Evolutionary conservation across 30 jellyfish, hydroid and myxozoan genomes (phyloP).

Genomic region (Clytia hemisphaerica): DNA sequence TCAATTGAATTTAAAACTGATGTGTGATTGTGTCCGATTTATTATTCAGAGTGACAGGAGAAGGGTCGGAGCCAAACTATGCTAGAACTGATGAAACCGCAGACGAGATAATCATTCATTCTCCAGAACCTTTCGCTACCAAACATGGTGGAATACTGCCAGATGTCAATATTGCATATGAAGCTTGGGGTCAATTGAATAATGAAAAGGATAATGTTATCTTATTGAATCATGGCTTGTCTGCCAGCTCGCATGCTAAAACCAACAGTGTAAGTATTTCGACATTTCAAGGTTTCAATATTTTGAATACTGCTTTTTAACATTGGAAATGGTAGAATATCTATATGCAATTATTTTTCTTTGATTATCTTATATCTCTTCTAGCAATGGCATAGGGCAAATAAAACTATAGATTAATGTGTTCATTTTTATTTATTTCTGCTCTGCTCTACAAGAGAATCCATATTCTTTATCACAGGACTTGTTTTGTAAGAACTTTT

Average conservation of each 20-base stretch:
- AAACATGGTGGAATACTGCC: conserved; percentile 62
- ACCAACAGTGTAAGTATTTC: conserved; percentile 48
- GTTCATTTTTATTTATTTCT: no score
- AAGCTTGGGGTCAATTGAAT: conserved; percentile 77
- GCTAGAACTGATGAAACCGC: conserved; percentile 17
- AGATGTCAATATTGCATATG: conserved; percentile 52
- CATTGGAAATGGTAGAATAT: no score
- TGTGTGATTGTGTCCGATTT: neutral
- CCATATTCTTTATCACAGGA: no score
- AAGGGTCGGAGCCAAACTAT: conserved; percentile 66
- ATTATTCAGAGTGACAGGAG: neutral
- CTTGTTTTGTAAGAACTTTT: no score
- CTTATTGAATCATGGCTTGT: conserved; percentile 54
- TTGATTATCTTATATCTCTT: no score
- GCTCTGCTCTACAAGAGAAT: no score
- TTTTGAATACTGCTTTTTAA: no score
- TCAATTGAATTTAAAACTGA: neutral
- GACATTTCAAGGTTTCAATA: neutral
- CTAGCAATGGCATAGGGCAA: no score
- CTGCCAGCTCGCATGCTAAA: conserved; percentile 74
- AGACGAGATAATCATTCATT: conserved; percentile 43
- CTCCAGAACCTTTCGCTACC: conserved; percentile 38
- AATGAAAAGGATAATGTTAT: conserved; percentile 48
- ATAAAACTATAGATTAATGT: no score
- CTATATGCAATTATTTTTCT: no score